A percentile compares a stretch with the other conserved stretches of the same genome.
phyloP scores from a whole-genome alignment of 2,113 vertebrate species.

The Chaetops frenatus region DNA sequence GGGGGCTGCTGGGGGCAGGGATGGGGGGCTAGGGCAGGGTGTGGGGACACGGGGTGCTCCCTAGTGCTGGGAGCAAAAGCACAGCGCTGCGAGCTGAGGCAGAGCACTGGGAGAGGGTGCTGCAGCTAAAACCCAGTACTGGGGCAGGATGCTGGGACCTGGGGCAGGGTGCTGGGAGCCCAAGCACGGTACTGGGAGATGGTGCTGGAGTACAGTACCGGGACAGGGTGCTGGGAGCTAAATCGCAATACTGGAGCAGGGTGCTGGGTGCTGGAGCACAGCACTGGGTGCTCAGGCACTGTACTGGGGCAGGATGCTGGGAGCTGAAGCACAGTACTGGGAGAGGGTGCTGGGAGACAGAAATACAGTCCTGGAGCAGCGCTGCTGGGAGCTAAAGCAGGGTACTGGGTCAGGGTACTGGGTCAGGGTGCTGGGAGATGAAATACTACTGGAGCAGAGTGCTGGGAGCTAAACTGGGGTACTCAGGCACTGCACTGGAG shows the following conservation, averaged over 20 bases:
- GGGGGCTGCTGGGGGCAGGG: not conserved
- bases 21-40: not conserved
- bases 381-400: not conserved
- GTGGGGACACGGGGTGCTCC: not conserved
- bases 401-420: not conserved
- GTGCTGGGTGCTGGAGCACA: not conserved
- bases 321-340: not conserved
- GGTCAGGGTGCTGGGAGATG: not conserved
- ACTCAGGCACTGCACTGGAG: not conserved
- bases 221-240: not conserved
- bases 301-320: not conserved
- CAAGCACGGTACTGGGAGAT: not conserved
- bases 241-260: not conserved
- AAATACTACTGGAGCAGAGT: not conserved
- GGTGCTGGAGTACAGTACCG: not conserved
- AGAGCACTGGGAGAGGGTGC: not conserved
- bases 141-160: not conserved
- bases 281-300: not conserved
- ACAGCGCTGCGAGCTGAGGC: not conserved
- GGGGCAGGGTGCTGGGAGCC: not conserved
- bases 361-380: not conserved
- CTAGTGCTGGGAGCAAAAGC: not conserved
- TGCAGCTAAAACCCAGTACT: not conserved
- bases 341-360: not conserved
- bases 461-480: not conserved